Base-by-base conservation (phyloP, 2,797 vertebrate genomes). In the Toxotes lorentzi region DNA sequence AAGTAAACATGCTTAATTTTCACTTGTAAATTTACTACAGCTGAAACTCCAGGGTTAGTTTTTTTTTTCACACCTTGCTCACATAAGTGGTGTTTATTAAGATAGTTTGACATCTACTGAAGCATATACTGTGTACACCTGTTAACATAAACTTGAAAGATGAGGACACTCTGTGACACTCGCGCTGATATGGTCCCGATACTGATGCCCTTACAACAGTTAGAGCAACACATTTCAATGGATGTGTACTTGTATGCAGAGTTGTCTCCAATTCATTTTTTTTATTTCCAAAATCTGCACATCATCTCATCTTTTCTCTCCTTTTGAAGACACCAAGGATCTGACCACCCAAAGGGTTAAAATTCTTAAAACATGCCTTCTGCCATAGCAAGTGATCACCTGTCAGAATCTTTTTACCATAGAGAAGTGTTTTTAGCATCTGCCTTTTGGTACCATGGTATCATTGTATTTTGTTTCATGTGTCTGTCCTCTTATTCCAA, bases 401-500 rank as follows among this genome's bases (percentile, higher is more conserved):
- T 70, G 41, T 89, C 50, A 58, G 59, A 80, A 57, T 83, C 61
- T 79, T 24, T 81, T 86, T 64, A 48, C 72, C 47, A 24, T 81
- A 82, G 53, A 65, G 56, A 53, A 72, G 24, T 81, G 68, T 73
- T 83, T 78, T 71, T 79, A 90, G 75, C 85, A 73, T 87, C 73
- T 92, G 88, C 86, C 70, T 93, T 84, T 85, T 92, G 79, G 83
- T 89, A 56, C 84, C 82, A 65, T 91, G 87, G 78, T 90, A 62
- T 89, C 86, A 84, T 82, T 94, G 87, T 91, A 79, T 91, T 91
- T 91, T 93, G 92, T 95, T 95, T 95, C 91, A 95, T 92, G 90
- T 95, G 91, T 95, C 89, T 96, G 92, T 95, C 95, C 95, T 95
- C 94, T 95, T 95, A 95, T 95, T 95, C 94, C 94, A 93, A 95